phyloP scores from a whole-genome alignment of 2,113 vertebrate species.

The Litocranius walleri region DNA sequence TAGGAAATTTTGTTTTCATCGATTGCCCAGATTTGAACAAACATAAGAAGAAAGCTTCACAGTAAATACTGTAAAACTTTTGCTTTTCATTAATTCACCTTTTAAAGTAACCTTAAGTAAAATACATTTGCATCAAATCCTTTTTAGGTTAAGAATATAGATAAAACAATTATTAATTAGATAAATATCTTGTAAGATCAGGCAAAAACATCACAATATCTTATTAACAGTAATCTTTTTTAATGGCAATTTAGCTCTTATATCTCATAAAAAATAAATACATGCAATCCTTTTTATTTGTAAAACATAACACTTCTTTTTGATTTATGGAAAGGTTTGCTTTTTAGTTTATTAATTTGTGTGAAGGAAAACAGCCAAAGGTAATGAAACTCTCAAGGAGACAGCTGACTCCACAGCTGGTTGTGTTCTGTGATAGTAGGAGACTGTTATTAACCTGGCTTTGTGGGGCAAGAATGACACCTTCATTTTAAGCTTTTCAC shows the following conservation, averaged over 20 bases:
- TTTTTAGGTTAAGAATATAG: background rate
- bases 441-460: background rate
- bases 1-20: slow-evolving; percentile 12
- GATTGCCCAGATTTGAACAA: background rate
- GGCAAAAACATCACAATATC: background rate
- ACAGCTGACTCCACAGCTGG: background rate
- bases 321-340: background rate
- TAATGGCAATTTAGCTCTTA: background rate
- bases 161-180: background rate
- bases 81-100: background rate
- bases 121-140: background rate
- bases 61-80: background rate
- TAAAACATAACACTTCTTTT: background rate
- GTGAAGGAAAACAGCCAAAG: slow-evolving; percentile 6
- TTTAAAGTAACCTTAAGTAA: background rate
- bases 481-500: slow-evolving; percentile 8
- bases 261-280: background rate
- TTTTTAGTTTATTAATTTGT: slow-evolving; percentile 6
- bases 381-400: background rate
- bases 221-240: background rate
- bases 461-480: background rate
- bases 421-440: background rate
- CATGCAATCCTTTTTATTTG: background rate
- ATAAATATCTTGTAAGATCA: background rate
- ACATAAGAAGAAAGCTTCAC: background rate